phyloP scores from a whole-genome alignment of 2,113 vertebrate species.

The Oreochromis niloticus region DNA sequence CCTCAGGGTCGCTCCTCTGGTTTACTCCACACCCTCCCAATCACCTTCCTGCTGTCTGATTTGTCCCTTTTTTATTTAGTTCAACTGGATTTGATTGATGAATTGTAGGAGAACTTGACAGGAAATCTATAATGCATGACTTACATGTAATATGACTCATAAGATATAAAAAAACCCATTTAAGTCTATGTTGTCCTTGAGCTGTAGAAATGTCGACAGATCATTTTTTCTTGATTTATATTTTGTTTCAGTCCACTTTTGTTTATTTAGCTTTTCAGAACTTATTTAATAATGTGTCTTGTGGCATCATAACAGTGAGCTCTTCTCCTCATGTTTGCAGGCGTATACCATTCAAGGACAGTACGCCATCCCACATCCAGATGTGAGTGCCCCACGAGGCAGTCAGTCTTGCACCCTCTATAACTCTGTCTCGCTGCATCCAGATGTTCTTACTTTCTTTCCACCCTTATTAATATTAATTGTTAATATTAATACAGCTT shows the following conservation, averaged over 20 bases:
- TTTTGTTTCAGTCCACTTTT: neutral
- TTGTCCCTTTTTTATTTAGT: constrained; percentile 45
- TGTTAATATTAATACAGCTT: constrained; percentile 85
- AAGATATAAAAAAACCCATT: neutral
- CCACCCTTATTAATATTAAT: constrained; percentile 89
- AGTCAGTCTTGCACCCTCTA: constrained; percentile 7
- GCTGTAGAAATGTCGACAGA: neutral
- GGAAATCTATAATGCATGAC: constrained; percentile 28
- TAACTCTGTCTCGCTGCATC: constrained; percentile 1
- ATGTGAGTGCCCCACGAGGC: constrained; percentile 83
- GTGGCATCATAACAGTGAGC: neutral
- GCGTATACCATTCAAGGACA: constrained; percentile 99
- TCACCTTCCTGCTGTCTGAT: constrained; percentile 27
- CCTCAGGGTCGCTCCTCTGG: constrained; percentile 14
- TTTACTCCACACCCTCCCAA: neutral
- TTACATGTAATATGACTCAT: neutral
- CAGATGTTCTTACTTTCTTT: constrained; percentile 14
- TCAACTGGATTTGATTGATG: constrained; percentile 69
- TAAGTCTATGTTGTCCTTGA: neutral
- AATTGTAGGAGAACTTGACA: constrained; percentile 9
- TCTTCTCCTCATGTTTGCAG: constrained; percentile 67
- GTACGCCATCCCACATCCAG: constrained; percentile 94
- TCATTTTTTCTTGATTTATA: neutral
- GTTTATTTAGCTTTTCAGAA: neutral
- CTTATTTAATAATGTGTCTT: neutral